Base-by-base conservation (phyloP, 1,140 invertebrate genomes). In the Trachymyrmex cornetzi region DNA sequence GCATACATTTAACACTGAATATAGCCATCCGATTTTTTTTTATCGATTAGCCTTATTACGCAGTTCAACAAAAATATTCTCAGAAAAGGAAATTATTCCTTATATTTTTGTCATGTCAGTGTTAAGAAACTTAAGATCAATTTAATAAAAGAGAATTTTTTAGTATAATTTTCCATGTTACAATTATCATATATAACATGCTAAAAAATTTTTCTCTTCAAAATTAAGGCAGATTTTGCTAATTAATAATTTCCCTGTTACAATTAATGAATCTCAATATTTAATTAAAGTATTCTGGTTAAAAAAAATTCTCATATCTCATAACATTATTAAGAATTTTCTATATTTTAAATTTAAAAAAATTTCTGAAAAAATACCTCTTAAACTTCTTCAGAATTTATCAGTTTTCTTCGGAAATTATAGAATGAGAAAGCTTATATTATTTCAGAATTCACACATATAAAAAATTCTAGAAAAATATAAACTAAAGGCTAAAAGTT, bases 1-100 rank as follows among this genome's bases (percentile, higher is more conserved):
- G 55, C 57, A 27, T 61, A 69, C 44, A 74, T 84, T 75, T 84
- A 63, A 82, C 16, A 22, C 2, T 66, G 22, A 38, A 57, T 59
- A 38, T 22, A 72, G 2, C 63, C 64, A 69, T 69, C 48, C 48
- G 27, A 53, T 80, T 81, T 69, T 19, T 79, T 7, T 14, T 53
- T 55, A 22, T 69, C 48, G 27, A 44, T 14, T 24, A 66, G 30
- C 12, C 77, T 48, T 67, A 67, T 55, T 67, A 24, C 9, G 12
- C 64, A 67, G 64, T 44, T 67, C 38, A 67, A 67, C 64, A 67
- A 67, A 6, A 67, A 67, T 9, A 22, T 5, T 38, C 5, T 27
- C 57, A 22, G 16, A 19, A 19, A 64, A 64, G 14, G 24, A 30
- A 63, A 30, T 63, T 27, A 63, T 64, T 64, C 0, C 27, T 64